Conservation (phyloP, 2,113 vertebrate species). For the Spizaetus ornatus region DNA sequence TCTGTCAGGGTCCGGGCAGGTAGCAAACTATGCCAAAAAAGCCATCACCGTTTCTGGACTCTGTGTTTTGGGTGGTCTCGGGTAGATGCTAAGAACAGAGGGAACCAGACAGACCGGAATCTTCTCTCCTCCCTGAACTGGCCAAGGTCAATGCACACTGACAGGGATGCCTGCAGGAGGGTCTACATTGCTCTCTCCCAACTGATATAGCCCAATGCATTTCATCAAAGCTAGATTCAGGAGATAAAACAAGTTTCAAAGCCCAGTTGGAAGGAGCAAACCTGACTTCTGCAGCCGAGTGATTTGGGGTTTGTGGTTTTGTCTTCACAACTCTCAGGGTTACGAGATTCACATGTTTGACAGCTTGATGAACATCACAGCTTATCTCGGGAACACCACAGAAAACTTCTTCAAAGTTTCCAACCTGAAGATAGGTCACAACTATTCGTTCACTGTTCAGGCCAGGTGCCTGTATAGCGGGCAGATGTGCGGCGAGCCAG, state of each 20-base stretch:
- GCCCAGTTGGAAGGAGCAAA: neutral
- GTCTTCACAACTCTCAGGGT: conserved; percentile 75
- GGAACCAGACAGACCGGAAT: neutral
- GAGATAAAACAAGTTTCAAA: neutral
- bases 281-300: neutral
- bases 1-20: neutral
- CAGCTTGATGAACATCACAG: conserved; percentile 81
- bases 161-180: neutral
- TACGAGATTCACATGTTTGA: conserved; percentile 92
- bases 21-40: neutral
- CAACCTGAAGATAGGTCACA: conserved; percentile 88
- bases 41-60: neutral
- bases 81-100: neutral
- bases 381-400: conserved; percentile 89
- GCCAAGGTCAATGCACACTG: neutral
- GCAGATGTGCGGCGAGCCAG: conserved; percentile 91
- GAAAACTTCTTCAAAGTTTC: conserved; percentile 91
- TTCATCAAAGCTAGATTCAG: neutral
- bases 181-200: neutral
- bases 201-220: neutral
- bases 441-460: conserved; percentile 91
- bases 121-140: neutral
- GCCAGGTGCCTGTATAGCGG: conserved; percentile 85
- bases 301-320: neutral
- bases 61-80: neutral